Conservation (phyloP, 2,113 vertebrate species). For the Hemichromis elongatus region DNA sequence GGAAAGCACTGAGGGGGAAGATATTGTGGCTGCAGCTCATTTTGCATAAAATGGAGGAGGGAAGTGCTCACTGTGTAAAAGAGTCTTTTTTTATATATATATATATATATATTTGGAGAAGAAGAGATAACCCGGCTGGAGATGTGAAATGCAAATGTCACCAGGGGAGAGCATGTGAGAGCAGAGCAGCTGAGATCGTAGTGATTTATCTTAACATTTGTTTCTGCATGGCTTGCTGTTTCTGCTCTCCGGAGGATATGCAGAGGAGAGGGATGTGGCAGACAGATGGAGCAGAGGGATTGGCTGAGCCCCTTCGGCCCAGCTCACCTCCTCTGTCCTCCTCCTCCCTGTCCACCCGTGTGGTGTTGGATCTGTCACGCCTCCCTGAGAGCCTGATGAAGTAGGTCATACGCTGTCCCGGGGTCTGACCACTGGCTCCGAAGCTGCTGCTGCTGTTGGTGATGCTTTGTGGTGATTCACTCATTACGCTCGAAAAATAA, state of each 20-base stretch:
- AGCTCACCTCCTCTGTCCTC: slow-evolving; percentile 19
- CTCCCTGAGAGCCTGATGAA: slow-evolving; percentile 58
- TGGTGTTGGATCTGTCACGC: slow-evolving; percentile 51
- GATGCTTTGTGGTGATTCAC: slow-evolving; percentile 52
- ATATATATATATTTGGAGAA: slow-evolving; percentile 10
- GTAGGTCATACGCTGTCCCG: slow-evolving; percentile 69
- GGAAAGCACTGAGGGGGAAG: slow-evolving; percentile 3
- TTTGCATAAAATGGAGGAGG: slow-evolving; percentile 32
- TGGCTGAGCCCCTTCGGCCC: slow-evolving; percentile 42
- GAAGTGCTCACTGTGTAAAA: not conserved
- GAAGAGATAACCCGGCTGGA: slow-evolving; percentile 20
- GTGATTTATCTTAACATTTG: slow-evolving; percentile 67
- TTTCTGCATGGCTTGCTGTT: slow-evolving; percentile 60
- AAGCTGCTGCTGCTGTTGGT: slow-evolving; percentile 30
- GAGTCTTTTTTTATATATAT: not conserved
- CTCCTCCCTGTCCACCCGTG: slow-evolving; percentile 22
- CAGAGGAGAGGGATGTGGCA: slow-evolving; percentile 51
- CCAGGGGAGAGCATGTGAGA: slow-evolving; percentile 48
- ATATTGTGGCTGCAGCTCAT: not conserved
- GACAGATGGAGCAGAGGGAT: slow-evolving; percentile 55
- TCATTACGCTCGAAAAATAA: slow-evolving; percentile 43
- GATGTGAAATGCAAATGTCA: slow-evolving; percentile 61
- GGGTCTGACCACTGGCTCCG: slow-evolving; percentile 59
- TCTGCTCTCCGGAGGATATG: slow-evolving; percentile 56
- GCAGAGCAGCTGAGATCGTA: slow-evolving; percentile 37